Evolutionary conservation across 2,888 invertebrate species (phyloP).

Genomic region (Entomobrya proxima): DNA sequence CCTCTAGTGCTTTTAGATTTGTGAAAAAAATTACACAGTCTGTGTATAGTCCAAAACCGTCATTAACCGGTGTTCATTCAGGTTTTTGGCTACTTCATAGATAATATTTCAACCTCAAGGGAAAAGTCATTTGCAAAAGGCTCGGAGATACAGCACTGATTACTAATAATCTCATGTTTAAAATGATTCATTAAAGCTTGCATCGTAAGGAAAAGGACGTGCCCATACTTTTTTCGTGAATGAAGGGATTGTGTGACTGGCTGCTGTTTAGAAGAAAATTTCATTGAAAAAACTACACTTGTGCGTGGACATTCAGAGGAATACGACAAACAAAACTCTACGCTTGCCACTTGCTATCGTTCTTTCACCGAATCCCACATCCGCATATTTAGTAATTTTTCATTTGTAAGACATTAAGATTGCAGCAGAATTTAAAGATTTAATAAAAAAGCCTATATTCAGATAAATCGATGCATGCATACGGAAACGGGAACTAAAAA

Average conservation of each 20-base stretch:
- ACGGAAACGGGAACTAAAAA: no score
- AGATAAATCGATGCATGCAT: no score
- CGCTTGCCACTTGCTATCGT: conserved; percentile 51
- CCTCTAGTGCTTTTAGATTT: background rate
- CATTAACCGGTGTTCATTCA: conserved; percentile 11
- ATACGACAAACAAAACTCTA: conserved; percentile 5
- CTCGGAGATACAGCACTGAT: conserved; percentile 24
- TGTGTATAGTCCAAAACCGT: background rate
- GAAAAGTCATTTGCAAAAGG: conserved; percentile 20
- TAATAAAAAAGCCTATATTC: no score
- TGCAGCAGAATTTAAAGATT: no score
- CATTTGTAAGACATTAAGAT: no score
- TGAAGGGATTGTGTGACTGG: conserved; percentile 5
- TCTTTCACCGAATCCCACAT: conserved; percentile 34
- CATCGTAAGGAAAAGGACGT: conserved; percentile 18
- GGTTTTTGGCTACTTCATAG: conserved; percentile 8
- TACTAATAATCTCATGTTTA: conserved; percentile 32
- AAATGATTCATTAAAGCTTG: conserved; percentile 24
- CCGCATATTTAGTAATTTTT: conserved; percentile 38
- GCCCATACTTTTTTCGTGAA: conserved; percentile 14
- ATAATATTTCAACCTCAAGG: background rate
- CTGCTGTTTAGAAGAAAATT: conserved; percentile 43
- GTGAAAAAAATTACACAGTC: background rate
- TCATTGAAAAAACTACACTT: conserved; percentile 69
- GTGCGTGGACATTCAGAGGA: conserved; percentile 56